Conservation (phyloP, 2,888 invertebrate genomes). For the Dorcus hopei region DNA sequence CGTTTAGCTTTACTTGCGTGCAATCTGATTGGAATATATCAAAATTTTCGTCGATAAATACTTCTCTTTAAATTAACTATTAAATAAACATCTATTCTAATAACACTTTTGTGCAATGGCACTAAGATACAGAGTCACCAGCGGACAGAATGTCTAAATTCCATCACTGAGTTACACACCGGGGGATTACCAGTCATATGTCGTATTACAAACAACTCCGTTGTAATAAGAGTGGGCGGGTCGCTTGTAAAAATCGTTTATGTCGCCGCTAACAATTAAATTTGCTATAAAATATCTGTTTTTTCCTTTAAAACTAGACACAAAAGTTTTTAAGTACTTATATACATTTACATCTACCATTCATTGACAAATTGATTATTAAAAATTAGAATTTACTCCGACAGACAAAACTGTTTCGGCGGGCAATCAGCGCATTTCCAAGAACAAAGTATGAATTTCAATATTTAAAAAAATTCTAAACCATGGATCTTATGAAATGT, state of each 20-base stretch:
- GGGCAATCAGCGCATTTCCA: no score
- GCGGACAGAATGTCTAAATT: conserved; percentile 49
- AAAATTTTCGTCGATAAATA: conserved; percentile 41
- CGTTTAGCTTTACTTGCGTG: conserved; percentile 3
- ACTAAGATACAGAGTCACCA: conserved; percentile 42
- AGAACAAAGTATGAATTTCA: no score
- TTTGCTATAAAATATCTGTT: conserved; percentile 29
- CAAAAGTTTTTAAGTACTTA: conserved; percentile 13
- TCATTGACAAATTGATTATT: conserved; percentile 8
- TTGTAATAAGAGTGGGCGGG: conserved; percentile 1
- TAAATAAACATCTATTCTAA: conserved; percentile 47
- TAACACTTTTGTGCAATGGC: conserved; percentile 49
- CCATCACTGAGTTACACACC: conserved; percentile 44
- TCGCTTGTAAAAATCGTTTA: conserved; percentile 14
- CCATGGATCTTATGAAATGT: no score
- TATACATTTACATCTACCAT: conserved; percentile 18
- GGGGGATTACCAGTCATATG: conserved; percentile 9
- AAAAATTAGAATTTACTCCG: conserved; percentile 1
- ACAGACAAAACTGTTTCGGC: conserved; percentile 1
- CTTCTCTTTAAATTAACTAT: conserved; percentile 21
- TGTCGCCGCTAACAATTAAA: conserved; percentile 23
- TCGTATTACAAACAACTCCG: not conserved
- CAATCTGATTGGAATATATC: conserved; percentile 36
- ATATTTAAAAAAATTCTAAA: no score
- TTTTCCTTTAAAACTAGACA: conserved; percentile 13